Evolutionary conservation across 2,888 invertebrate genomes (phyloP).

Genomic region (Eristalinus sepulchralis): DNA sequence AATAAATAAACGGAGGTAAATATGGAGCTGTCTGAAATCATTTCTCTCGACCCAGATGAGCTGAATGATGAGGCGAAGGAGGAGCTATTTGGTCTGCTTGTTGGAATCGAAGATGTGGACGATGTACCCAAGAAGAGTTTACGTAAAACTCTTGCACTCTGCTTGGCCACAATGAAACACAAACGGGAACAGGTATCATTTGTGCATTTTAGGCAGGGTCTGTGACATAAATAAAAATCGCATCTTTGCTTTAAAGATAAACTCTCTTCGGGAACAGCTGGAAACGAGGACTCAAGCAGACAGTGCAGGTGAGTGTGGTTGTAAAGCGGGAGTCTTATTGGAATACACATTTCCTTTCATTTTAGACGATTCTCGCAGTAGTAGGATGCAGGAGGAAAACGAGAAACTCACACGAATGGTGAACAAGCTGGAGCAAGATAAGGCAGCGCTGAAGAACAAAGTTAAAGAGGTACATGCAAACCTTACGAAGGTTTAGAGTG

Average conservation of each 20-base stretch:
- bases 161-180: conserved; percentile 77
- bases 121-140: conserved; percentile 78
- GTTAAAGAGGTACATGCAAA: conserved; percentile 78
- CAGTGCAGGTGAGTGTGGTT: conserved; percentile 67
- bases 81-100: conserved; percentile 77
- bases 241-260: conserved; percentile 24
- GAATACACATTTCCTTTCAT: not conserved
- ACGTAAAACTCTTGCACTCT: conserved; percentile 78
- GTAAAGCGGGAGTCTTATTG: too few relatives aligned
- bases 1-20: not conserved
- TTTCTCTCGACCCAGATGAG: conserved; percentile 42
- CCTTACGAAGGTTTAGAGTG: conserved; percentile 71
- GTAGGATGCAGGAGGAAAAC: conserved; percentile 77
- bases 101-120: conserved; percentile 75
- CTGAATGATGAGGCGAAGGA: conserved; percentile 73
- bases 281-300: conserved; percentile 70
- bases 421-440: conserved; percentile 42
- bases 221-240: too few relatives aligned
- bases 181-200: conserved; percentile 77
- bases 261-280: conserved; percentile 71
- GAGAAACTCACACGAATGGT: conserved; percentile 78
- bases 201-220: not conserved
- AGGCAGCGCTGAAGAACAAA: conserved; percentile 55
- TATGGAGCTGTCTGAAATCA: conserved; percentile 60
- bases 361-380: conserved; percentile 73